Evolutionary conservation across 92 coral and sea anemone genomes (phyloP), one percentile per base, ranked within the genome.

Genomic region (Scolanthus callimorphus): DNA sequence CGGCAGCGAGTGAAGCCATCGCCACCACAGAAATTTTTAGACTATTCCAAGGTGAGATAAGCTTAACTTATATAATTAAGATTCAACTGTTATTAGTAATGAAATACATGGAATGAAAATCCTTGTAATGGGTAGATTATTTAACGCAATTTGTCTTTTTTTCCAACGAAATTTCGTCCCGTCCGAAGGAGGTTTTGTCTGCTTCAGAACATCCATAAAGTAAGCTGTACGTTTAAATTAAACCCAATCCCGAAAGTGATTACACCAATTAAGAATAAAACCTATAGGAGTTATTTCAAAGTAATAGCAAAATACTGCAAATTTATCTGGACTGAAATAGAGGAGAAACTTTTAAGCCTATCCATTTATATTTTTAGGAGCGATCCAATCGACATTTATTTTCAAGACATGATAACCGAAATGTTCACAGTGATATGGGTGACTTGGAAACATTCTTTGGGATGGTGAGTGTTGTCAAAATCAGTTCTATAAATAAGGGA

Each of bases 401-500:
- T 67, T 92, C 98, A 49, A 77, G 86, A 61, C 98, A 92, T 54
- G 98, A 92, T 49, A 92, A 92, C 90, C 69, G 98, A 70, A 63
- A 92, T 74, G 79, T 78, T 21, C 98, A 84, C 62, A 84, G 90
- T 39, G 76, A 84, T 47, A 66, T 65, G 85, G 98, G 98, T 30
- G 91, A 92, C 29, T 60, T 92, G 20, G 98, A 92, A 65, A 71
- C 92, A 8, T 92, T 83, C 57, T 92, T 92, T 57, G 80, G 88
- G 70, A 83, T 92, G 96, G 98, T 92, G 80, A 70, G 77, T 55
- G 8, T 34, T 6, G 41, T 34, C 15, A 34, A 34, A 34, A 34
- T 6, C 41, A 6, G 41, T 34, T 34, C 41, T 34, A 6, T 34
- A 6, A 34, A 34, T 34, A 34, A 34, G 8, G 15, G 8, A 34